Percentiles rank a stretch among this genome's conserved stretches.
Conservation (phyloP, 2,888 invertebrate species). For the Lamellibrachia satsuma region DNA sequence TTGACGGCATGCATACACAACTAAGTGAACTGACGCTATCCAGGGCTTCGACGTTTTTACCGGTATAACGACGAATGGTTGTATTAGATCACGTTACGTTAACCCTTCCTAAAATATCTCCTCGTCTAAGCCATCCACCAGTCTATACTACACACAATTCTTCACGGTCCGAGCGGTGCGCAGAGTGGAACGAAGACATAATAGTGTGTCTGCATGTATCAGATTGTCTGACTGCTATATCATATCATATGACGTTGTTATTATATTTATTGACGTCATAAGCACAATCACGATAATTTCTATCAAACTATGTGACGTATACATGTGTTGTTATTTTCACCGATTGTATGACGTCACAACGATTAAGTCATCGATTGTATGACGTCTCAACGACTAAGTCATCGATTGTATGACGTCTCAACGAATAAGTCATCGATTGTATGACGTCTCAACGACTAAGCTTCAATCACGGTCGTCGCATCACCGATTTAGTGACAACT, state of each 20-base stretch:
- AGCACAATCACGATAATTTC: background rate
- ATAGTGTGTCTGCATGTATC: background rate
- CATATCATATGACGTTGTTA: background rate
- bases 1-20: background rate
- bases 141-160: background rate
- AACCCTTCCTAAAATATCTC: background rate
- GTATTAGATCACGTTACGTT: background rate
- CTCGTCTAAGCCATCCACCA: background rate
- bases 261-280: background rate
- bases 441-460: background rate
- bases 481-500: background rate
- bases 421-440: background rate
- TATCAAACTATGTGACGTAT: background rate
- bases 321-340: background rate
- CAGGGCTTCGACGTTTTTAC: background rate
- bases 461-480: background rate
- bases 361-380: too few species aligned
- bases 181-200: background rate
- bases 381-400: background rate
- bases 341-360: background rate
- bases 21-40: background rate
- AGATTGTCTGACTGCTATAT: background rate
- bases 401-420: background rate
- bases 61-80: background rate
- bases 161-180: background rate